A percentile compares a stretch with the other conserved stretches of the same genome.
Evolutionary conservation across 2,888 invertebrate species (phyloP).

Genomic region (Elegia similella): DNA sequence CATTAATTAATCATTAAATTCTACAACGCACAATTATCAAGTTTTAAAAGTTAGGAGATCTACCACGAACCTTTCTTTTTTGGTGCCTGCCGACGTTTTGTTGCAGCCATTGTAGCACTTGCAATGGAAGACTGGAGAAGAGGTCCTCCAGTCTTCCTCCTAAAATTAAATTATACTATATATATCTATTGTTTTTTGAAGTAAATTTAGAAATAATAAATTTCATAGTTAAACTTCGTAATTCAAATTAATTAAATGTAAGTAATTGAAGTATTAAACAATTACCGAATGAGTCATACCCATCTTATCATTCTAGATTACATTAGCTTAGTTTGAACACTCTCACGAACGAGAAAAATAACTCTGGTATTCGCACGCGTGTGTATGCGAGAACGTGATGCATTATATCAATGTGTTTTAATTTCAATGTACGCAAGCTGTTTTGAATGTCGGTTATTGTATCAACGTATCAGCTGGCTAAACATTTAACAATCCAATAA

Average conservation of each 20-base stretch:
- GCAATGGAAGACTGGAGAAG: conserved; percentile 26
- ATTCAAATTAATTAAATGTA: too few species aligned
- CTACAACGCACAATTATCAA: too few species aligned
- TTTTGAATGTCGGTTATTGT: conserved; percentile 43
- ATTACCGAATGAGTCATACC: neutral
- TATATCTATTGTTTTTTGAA: neutral
- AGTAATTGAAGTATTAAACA: neutral
- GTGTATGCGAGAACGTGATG: conserved; percentile 25
- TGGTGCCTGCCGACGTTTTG: neutral
- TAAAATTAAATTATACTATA: neutral
- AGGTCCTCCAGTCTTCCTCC: conserved; percentile 16
- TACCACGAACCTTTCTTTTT: conserved; percentile 1
- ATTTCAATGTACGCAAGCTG: conserved; percentile 45
- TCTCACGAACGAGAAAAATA: conserved; percentile 10
- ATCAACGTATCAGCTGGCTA: conserved; percentile 56
- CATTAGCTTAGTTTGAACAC: neutral
- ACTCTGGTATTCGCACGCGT: conserved; percentile 16
- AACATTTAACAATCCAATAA: conserved; percentile 60
- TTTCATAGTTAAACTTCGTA: too few species aligned
- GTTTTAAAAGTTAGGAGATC: neutral
- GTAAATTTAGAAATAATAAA: too few species aligned
- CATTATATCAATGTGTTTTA: conserved; percentile 48
- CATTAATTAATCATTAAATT: neutral
- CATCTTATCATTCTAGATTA: neutral
- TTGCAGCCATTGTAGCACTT: neutral